These are phyloP conservation scores for Neoascia interrupta DNA, from an alignment of 2,888 invertebrate genomes.

Conservation along the genomic window DNA sequence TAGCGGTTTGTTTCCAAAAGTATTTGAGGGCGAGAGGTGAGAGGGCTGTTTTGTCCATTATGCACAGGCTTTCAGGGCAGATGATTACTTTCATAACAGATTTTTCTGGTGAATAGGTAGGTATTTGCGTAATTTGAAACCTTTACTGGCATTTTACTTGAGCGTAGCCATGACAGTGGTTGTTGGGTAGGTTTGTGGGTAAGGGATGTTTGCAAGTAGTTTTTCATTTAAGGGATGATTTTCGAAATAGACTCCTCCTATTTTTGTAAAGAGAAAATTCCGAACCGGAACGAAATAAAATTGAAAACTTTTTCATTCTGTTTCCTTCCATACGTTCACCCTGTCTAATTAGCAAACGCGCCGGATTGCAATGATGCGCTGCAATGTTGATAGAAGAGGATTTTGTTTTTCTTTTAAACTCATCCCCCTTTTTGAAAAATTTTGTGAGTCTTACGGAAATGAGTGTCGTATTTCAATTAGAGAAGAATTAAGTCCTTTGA, in stretches of 20 bases:
- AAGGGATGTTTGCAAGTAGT: slow-evolving; percentile 45
- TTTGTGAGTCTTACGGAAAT: slow-evolving; percentile 46
- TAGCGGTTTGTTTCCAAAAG: too few relatives aligned
- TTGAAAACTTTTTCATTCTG: slow-evolving; percentile 4
- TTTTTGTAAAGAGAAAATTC: slow-evolving; percentile 1
- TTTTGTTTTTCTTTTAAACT: slow-evolving; percentile 8
- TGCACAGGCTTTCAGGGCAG: too few relatives aligned
- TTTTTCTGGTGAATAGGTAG: too few relatives aligned
- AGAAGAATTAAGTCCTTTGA: slow-evolving; percentile 58
- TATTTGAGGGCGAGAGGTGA: too few relatives aligned
- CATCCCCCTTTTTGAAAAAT: slow-evolving; percentile 20
- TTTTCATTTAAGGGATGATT: slow-evolving; percentile 47
- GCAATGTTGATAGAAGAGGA: background rate
- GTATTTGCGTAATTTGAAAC: slow-evolving; percentile 52
- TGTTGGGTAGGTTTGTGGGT: slow-evolving; percentile 8
- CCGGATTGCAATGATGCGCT: slow-evolving; percentile 25
- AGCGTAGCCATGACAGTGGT: slow-evolving; percentile 65
- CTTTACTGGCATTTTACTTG: slow-evolving; percentile 27
- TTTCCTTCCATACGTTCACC: slow-evolving; percentile 33
- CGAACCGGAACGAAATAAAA: slow-evolving; percentile 23
- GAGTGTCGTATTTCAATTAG: slow-evolving; percentile 65
- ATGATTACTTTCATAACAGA: too few relatives aligned
- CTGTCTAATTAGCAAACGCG: slow-evolving; percentile 64
- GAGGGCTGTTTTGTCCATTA: too few relatives aligned
- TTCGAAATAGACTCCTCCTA: slow-evolving; percentile 53